Conservation (phyloP, 92 coral and sea anemone species). For the Nematostella vectensis region DNA sequence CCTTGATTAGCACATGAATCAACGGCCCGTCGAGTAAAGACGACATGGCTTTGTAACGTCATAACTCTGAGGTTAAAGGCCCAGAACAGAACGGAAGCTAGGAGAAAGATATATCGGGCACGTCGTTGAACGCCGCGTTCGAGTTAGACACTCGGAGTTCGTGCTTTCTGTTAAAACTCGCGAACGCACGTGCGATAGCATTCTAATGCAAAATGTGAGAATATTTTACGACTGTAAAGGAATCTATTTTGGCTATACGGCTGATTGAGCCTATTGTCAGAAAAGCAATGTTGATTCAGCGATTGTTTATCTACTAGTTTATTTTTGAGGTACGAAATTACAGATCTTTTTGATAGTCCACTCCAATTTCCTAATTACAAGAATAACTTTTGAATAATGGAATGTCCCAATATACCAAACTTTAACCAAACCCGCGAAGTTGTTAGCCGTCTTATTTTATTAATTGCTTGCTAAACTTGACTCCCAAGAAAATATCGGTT, state of each 20-base stretch:
- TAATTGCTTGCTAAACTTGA: neutral
- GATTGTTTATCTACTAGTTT: slow-evolving; percentile 31
- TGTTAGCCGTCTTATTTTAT: neutral
- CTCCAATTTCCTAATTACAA: no score
- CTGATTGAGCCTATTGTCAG: slow-evolving; percentile 36
- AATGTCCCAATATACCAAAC: no score
- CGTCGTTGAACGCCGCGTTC: slow-evolving; percentile 2
- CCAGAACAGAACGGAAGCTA: slow-evolving; percentile 35
- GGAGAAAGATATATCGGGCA: slow-evolving; percentile 17
- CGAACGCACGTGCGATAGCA: slow-evolving; percentile 23
- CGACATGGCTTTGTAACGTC: slow-evolving; percentile 49
- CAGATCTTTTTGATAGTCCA: no score
- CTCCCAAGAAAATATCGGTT: neutral
- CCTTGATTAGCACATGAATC: slow-evolving; percentile 57
- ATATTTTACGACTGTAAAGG: slow-evolving; percentile 7
- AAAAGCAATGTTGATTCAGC: slow-evolving; percentile 12
- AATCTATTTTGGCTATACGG: slow-evolving; percentile 18
- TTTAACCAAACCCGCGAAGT: no score
- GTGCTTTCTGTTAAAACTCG: no score
- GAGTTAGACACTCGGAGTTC: no score
- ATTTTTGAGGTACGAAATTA: slow-evolving; percentile 6
- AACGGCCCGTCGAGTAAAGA: slow-evolving; percentile 22
- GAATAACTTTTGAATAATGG: no score
- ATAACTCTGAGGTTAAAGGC: slow-evolving; percentile 43
- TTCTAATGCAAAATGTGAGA: neutral